A percentile compares a stretch with the other conserved stretches of the same genome.
Evolutionary conservation across 2,113 vertebrate genomes (phyloP).

Genomic region (Ptilorrhoa leucosticta): DNA sequence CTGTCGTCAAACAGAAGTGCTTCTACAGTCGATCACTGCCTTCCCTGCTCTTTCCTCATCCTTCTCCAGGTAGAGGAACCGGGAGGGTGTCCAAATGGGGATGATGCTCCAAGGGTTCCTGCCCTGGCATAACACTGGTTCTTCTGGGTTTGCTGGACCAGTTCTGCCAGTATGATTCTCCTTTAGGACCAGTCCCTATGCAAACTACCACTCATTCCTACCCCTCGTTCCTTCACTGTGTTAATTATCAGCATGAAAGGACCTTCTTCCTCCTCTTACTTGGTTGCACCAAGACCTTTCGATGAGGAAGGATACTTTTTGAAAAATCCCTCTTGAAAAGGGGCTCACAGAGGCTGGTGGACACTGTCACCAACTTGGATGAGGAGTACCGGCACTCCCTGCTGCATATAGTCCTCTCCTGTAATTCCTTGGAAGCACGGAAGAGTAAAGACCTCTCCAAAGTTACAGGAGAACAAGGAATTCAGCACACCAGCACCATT

Average conservation of each 20-base stretch:
- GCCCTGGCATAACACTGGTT: background rate
- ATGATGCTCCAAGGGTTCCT: background rate
- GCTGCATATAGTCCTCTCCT: background rate
- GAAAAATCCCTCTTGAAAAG: background rate
- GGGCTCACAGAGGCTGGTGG: background rate
- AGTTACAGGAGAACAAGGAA: background rate
- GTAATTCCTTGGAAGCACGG: background rate
- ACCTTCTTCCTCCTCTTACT: background rate
- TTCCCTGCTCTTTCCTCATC: background rate
- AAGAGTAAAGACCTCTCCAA: background rate
- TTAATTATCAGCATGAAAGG: background rate
- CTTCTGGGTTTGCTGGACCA: background rate
- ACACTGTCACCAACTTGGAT: background rate
- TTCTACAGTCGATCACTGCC: fast-evolving
- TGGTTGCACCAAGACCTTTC: background rate
- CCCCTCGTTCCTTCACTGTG: fast-evolving
- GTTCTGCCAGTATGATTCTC: background rate
- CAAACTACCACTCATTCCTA: background rate
- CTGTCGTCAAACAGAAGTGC: background rate
- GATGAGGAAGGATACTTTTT: background rate
- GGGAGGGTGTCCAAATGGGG: background rate
- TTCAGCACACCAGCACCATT: background rate
- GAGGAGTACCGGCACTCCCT: background rate
- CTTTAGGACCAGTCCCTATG: background rate
- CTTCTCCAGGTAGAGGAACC: background rate